Percentiles rank a stretch among this genome's conserved stretches.
phyloP scores from a whole-genome alignment of 2,113 vertebrate genomes.

The Cheirogaleus medius region DNA sequence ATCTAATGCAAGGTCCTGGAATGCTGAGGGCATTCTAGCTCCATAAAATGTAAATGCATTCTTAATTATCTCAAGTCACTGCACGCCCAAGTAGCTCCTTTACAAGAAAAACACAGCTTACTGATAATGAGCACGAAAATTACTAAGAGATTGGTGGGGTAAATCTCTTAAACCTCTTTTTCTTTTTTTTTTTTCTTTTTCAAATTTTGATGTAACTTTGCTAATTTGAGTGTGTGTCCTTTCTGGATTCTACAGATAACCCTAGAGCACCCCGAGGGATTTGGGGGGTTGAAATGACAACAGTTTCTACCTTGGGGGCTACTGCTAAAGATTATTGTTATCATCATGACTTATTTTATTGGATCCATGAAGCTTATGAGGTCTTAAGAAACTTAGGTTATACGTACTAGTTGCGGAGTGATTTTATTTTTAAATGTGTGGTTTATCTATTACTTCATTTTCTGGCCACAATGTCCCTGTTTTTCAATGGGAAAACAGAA shows the following conservation, averaged over 20 bases:
- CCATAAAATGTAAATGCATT: conserved; percentile 85
- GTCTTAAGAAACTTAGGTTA: not conserved
- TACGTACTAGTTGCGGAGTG: not conserved
- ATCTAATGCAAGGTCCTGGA: conserved; percentile 72
- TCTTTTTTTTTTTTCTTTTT: not conserved
- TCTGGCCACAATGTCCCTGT: not conserved
- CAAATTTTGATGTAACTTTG: conserved; percentile 50
- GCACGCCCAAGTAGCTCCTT: conserved; percentile 82
- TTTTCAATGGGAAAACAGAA: not conserved
- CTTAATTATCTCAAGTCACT: conserved; percentile 86
- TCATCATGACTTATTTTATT: conserved; percentile 19
- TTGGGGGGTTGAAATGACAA: not conserved
- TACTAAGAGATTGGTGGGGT: conserved; percentile 77
- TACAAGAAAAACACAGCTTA: conserved; percentile 77
- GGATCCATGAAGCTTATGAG: not conserved
- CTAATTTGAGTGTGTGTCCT: conserved; percentile 9
- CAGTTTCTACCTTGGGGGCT: not conserved
- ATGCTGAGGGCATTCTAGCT: conserved; percentile 77
- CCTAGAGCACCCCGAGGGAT: not conserved
- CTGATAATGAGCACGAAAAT: conserved; percentile 83
- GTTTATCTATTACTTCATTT: not conserved
- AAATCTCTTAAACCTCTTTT: conserved; percentile 67
- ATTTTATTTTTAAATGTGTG: conserved; percentile 45
- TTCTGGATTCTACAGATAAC: conserved; percentile 22
- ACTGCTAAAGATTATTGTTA: not conserved